Evolutionary conservation across 2,888 invertebrate genomes (phyloP).

Genomic region (Carpatolechia fugitivella): DNA sequence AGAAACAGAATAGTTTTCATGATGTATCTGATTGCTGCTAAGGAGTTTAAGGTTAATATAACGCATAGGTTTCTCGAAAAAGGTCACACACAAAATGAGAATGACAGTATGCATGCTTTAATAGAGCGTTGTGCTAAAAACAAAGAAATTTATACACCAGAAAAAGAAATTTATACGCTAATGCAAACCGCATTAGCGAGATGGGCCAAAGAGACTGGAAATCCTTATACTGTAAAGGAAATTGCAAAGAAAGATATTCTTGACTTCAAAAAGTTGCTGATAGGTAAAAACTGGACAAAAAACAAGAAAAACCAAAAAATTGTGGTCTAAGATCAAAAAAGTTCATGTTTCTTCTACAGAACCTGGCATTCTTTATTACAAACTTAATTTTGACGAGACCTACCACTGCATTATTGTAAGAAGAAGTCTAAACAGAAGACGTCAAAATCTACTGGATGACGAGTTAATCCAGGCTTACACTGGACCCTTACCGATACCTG

Average conservation of each 20-base stretch:
- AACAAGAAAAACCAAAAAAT: constrained; percentile 1
- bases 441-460: not conserved
- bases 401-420: not conserved
- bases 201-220: constrained; percentile 14
- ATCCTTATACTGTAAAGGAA: constrained; percentile 9
- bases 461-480: constrained; percentile 6
- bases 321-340: not conserved
- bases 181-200: constrained; percentile 4
- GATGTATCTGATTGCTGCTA: constrained; percentile 8
- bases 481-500: constrained; percentile 4
- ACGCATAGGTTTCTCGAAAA: constrained; percentile 6
- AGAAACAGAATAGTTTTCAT: constrained; percentile 15
- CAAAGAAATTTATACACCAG: constrained; percentile 13
- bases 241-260: constrained; percentile 2
- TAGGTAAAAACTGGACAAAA: not conserved
- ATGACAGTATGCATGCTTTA: constrained; percentile 14
- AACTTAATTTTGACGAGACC: not conserved
- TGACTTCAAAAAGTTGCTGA: not conserved
- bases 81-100: constrained; percentile 11
- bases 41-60: constrained; percentile 6
- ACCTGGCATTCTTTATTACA: not conserved
- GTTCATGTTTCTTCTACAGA: constrained; percentile 1
- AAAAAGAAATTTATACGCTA: constrained; percentile 12
- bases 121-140: constrained; percentile 12
- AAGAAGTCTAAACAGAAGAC: not conserved